These are phyloP conservation scores for Oceanites oceanicus DNA, from an alignment of 2,113 vertebrate species.

Conservation along the genomic window DNA sequence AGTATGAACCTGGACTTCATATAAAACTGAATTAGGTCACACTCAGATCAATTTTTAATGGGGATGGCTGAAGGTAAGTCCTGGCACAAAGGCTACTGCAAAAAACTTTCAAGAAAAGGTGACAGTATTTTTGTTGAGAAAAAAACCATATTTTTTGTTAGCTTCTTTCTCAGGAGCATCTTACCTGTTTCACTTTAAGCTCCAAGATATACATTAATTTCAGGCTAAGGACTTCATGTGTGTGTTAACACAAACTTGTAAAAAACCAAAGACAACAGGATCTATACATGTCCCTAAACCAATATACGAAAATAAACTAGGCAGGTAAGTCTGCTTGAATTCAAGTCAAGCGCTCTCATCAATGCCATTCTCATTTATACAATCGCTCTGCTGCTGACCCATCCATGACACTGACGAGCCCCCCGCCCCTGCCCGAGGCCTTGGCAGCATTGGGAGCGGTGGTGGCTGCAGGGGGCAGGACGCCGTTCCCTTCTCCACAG, in stretches of 20 bases:
- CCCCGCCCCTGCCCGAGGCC: fast-evolving
- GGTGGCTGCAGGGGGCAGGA: neutral
- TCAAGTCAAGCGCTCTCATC: neutral
- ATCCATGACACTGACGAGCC: neutral
- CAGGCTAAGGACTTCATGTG: neutral
- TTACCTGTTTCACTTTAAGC: neutral
- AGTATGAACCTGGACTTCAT: neutral
- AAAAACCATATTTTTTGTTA: neutral
- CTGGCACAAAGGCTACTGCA: neutral
- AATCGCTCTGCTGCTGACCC: neutral
- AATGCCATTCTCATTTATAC: neutral
- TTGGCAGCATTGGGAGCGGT: neutral
- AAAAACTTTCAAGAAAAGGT: neutral
- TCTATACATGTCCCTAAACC: neutral
- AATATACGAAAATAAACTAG: neutral
- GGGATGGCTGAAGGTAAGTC: neutral
- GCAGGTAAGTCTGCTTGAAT: neutral
- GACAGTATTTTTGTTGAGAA: neutral
- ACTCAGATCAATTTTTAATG: neutral
- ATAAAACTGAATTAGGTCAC: neutral
- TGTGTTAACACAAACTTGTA: neutral
- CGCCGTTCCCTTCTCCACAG: fast-evolving
- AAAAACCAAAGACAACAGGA: neutral
- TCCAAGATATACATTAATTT: neutral
- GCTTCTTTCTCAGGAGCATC: neutral